Evolutionary conservation across 2,797 vertebrate species (phyloP).

Genomic region (Pseudochirops corinnae): DNA sequence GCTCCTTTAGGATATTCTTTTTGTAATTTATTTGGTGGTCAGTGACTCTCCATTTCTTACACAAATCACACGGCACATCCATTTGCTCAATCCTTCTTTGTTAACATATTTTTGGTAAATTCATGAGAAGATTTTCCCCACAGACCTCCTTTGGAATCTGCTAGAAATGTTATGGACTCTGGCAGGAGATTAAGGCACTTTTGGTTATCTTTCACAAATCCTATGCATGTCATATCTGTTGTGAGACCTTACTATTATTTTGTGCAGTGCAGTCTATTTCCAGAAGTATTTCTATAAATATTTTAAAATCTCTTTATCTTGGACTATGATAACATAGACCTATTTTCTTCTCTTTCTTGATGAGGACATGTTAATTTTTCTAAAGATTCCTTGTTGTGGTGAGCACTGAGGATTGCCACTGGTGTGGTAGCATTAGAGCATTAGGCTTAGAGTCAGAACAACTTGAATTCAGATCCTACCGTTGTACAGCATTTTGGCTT

Average conservation of each 20-base stretch:
- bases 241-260: background rate
- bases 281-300: background rate
- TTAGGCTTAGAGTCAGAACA: background rate
- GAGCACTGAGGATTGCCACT: background rate
- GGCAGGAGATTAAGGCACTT: background rate
- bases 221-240: background rate
- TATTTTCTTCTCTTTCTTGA: background rate
- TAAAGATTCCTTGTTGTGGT: background rate
- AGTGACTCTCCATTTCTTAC: background rate
- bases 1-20: background rate
- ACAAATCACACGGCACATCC: background rate
- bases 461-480: background rate
- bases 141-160: background rate
- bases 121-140: background rate
- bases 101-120: background rate
- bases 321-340: background rate
- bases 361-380: background rate
- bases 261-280: background rate
- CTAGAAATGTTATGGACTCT: background rate
- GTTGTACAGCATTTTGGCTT: background rate
- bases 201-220: background rate
- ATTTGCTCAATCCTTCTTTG: background rate
- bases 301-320: background rate
- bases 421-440: background rate
- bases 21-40: background rate